A percentile compares a stretch with the other conserved stretches of the same genome.
Conservation (phyloP, 1,140 invertebrate genomes). For the Venturia canescens region DNA sequence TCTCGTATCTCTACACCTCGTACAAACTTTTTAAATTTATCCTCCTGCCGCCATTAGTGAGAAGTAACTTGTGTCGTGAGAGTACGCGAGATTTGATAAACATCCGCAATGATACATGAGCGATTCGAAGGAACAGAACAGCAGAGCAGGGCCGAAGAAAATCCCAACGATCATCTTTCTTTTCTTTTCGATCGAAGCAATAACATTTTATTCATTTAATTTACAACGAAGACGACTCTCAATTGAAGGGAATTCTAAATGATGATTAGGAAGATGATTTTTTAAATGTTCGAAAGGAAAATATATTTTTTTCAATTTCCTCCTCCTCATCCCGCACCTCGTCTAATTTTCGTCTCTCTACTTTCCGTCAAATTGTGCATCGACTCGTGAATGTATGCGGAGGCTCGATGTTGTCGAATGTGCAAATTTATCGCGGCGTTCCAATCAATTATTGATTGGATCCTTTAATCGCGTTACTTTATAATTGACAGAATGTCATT, state of each 20-base stretch:
- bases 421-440: conserved; percentile 5
- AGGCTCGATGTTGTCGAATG: background rate
- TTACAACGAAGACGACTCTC: too few species aligned
- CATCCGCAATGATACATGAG: background rate
- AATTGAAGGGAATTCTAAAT: too few species aligned
- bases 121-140: background rate
- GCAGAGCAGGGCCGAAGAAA: background rate
- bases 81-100: background rate
- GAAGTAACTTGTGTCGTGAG: background rate
- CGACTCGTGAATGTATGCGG: background rate
- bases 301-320: too few species aligned
- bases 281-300: too few species aligned
- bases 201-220: background rate
- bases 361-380: background rate
- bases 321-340: background rate
- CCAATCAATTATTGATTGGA: conserved; percentile 66
- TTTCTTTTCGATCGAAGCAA: background rate
- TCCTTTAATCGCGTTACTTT: conserved; percentile 65
- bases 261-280: too few species aligned
- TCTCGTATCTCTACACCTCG: background rate
- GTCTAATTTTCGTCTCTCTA: background rate
- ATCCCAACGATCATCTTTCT: background rate
- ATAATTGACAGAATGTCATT: conserved; percentile 59
- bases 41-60: background rate
- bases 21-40: background rate